phyloP scores from a whole-genome alignment of 2,113 vertebrate species.

The Ophiodon elongatus region DNA sequence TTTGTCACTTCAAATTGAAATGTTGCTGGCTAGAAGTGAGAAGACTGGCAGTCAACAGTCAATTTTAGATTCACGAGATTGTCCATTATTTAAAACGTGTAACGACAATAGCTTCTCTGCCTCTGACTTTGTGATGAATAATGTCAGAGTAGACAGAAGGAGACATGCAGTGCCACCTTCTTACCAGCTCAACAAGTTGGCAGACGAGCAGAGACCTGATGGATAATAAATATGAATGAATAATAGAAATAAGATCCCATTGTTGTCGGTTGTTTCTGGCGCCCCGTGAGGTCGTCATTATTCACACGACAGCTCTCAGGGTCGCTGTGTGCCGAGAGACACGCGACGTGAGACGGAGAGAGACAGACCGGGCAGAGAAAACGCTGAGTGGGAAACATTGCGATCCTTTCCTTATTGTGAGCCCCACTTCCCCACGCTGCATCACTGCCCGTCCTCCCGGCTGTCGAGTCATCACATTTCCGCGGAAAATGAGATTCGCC shows the following conservation, averaged over 20 bases:
- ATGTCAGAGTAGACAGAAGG: conserved; percentile 21
- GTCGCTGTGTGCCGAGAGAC: conserved; percentile 22
- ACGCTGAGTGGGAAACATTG: conserved; percentile 43
- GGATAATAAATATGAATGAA: not conserved
- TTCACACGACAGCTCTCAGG: conserved; percentile 27
- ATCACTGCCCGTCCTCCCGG: conserved; percentile 40
- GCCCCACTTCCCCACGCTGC: conserved; percentile 15
- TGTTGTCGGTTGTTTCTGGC: conserved; percentile 42
- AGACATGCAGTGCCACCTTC: conserved; percentile 9
- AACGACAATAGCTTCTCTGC: not conserved
- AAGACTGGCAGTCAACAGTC: not conserved
- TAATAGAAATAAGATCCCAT: conserved; percentile 38
- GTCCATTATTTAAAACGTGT: not conserved
- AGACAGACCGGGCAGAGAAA: conserved; percentile 17
- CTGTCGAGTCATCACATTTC: conserved; percentile 75
- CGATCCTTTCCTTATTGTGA: conserved; percentile 33
- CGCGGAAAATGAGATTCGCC: conserved; percentile 67
- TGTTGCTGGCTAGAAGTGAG: too few relatives aligned
- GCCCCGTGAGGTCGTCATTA: conserved; percentile 56
- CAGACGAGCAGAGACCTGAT: conserved; percentile 34
- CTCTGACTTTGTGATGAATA: conserved; percentile 25
- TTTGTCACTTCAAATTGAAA: not conserved
- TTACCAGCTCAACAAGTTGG: conserved; percentile 23
- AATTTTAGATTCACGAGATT: not conserved
- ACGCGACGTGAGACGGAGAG: conserved; percentile 10